Base-by-base conservation (phyloP, 2,797 vertebrate genomes). In the Acanthurus tractus region DNA sequence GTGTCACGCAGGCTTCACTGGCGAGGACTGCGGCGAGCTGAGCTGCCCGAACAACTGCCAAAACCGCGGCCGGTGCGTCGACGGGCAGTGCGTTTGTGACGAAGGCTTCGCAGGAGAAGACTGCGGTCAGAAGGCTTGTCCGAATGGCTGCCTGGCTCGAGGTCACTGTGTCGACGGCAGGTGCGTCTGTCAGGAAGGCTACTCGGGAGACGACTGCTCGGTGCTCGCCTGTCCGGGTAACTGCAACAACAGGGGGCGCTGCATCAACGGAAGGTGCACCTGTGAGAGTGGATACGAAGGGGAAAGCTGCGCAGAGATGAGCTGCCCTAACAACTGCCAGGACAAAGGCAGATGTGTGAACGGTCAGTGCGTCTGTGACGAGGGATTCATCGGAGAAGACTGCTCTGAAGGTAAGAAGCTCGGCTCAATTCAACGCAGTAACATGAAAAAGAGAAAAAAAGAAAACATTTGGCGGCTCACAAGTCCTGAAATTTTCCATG, bases 41-140 rank as follows among this genome's bases (percentile, higher is more conserved):
- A 95, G 95, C 6, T 99, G 98, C 55, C 97, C 96, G 0, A 79
- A 53, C 0, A 93, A 96, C 89, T 99, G 98, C 76, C 79, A 76
- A 38, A 58, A 66, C 55, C 95, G 89, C 0, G 98, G 98, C 0
- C 94, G 40, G 1, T 99, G 98, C 0, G 10, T 95, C 0, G 92
- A 94, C 0, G 98, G 98, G 0, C 95, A 86, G 79, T 99, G 98
- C 0, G 68, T 96, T 6, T 99, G 98, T 0, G 91, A 98, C 0
- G 94, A 97, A 1, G 96, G 95, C 11, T 98, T 96, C 86, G 46
- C 56, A 0, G 96, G 97, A 0, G 91, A 95, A 0, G 96, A 97
- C 94, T 99, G 98, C 0, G 38, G 94, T 0, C 88, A 95, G 70
- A 95, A 94, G 29, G 87, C 96, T 6, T 99, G 98, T 22, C 97